Percentiles rank a stretch among this genome's conserved stretches.
Conservation (phyloP, 2,797 vertebrate genomes). For the Acrocephalus scirpaceus region DNA sequence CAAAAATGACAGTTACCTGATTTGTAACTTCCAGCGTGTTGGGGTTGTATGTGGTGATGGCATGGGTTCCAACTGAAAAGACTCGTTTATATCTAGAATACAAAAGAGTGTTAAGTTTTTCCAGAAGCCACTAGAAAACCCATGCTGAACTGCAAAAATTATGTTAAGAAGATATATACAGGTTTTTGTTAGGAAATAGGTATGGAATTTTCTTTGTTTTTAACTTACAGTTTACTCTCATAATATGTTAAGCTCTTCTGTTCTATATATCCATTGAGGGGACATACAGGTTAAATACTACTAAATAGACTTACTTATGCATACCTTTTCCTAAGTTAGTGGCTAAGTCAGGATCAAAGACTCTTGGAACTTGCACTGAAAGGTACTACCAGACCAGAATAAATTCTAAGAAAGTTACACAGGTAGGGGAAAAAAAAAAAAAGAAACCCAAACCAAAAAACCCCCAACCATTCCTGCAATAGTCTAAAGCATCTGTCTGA, state of each 20-base stretch:
- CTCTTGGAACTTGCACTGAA: not conserved
- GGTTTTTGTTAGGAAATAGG: not conserved
- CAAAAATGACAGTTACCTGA: conserved; percentile 83
- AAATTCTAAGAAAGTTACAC: not conserved
- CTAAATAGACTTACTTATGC: not conserved
- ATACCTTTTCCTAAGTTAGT: not conserved
- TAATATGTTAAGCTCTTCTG: not conserved
- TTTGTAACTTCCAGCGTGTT: conserved; percentile 98
- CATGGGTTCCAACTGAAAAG: conserved; percentile 96
- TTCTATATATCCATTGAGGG: not conserved
- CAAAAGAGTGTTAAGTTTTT: conserved; percentile 8
- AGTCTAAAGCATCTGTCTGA: not conserved
- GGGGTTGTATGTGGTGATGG: conserved; percentile 97
- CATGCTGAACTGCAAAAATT: not conserved
- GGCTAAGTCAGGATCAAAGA: not conserved
- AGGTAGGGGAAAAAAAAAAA: accelerated
- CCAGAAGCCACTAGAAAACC: not conserved
- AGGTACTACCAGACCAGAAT: not conserved
- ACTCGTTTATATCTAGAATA: conserved; percentile 92
- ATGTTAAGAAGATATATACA: not conserved
- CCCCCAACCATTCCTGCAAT: not conserved
- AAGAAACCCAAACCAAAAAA: no score
- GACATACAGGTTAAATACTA: not conserved
- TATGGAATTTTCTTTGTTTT: not conserved
- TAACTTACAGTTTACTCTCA: not conserved